phyloP scores from a whole-genome alignment of 2,888 invertebrate genomes.

The Subacronicta megacephala region DNA sequence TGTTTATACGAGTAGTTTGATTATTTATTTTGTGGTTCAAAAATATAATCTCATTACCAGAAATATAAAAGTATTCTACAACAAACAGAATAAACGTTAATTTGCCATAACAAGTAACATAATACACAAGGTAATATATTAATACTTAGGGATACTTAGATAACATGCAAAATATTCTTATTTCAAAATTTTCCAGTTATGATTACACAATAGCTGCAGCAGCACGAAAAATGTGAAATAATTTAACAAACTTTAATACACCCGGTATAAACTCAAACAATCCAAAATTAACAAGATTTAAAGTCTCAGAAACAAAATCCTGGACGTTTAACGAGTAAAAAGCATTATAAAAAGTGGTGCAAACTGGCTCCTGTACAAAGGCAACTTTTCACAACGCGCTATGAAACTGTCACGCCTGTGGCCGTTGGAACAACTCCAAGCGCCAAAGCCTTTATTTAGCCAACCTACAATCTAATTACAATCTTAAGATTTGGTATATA shows the following conservation, averaged over 20 bases:
- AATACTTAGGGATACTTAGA: neutral
- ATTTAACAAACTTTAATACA: constrained; percentile 28
- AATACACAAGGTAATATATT: neutral
- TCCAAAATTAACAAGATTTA: constrained; percentile 58
- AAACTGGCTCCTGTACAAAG: constrained; percentile 61
- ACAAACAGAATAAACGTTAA: too few species aligned
- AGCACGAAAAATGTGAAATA: constrained; percentile 12
- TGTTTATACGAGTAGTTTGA: neutral
- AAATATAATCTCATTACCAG: neutral
- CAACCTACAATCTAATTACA: constrained; percentile 31
- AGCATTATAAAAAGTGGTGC: constrained; percentile 53
- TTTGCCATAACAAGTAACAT: neutral
- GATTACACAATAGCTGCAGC: constrained; percentile 7
- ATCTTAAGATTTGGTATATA: constrained; percentile 33
- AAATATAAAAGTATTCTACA: too few species aligned
- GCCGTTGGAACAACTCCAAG: constrained; percentile 60
- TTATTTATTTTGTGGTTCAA: neutral
- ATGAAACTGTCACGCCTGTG: constrained; percentile 70
- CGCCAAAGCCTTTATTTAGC: constrained; percentile 40
- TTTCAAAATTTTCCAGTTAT: neutral
- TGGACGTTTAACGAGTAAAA: constrained; percentile 54
- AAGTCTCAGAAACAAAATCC: constrained; percentile 53
- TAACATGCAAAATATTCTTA: neutral
- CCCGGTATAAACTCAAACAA: constrained; percentile 40
- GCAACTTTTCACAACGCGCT: constrained; percentile 69